These are phyloP conservation scores for Otus sunia DNA, from an alignment of 2,113 vertebrate species.

Conservation along the genomic window DNA sequence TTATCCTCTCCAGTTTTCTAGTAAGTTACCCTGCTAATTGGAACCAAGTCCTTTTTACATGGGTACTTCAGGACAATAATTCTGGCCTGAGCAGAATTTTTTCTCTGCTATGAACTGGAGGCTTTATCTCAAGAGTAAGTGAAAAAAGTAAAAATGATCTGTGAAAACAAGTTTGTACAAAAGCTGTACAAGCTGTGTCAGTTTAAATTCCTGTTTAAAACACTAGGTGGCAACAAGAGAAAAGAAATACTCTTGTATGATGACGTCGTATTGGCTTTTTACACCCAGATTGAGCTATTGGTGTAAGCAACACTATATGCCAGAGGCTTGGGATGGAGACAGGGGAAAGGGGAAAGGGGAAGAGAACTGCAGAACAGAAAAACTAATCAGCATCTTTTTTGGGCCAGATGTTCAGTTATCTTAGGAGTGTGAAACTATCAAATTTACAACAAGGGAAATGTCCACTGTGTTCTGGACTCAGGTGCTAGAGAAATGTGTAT, in stretches of 20 bases:
- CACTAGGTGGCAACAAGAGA: slow-evolving; percentile 53
- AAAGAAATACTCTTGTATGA: background rate
- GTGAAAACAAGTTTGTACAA: background rate
- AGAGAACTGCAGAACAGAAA: background rate
- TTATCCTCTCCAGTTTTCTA: background rate
- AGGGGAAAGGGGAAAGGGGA: background rate
- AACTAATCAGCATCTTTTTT: background rate
- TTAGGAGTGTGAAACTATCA: background rate
- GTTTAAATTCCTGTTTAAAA: slow-evolving; percentile 3
- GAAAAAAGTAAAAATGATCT: background rate
- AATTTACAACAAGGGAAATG: background rate
- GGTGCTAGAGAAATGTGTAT: background rate
- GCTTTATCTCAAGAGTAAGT: background rate
- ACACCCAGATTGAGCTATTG: background rate
- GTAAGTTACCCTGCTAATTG: background rate
- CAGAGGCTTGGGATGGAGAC: background rate
- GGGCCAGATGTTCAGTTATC: background rate
- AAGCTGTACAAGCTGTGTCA: background rate
- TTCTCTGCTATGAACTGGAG: background rate
- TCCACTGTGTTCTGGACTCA: background rate
- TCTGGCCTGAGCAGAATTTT: background rate
- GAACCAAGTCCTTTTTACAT: background rate
- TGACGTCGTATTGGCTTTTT: accelerated
- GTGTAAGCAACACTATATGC: background rate
- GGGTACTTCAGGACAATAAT: background rate